Base-by-base conservation (phyloP, 2,888 invertebrate genomes). In the Leptura quadrifasciata region DNA sequence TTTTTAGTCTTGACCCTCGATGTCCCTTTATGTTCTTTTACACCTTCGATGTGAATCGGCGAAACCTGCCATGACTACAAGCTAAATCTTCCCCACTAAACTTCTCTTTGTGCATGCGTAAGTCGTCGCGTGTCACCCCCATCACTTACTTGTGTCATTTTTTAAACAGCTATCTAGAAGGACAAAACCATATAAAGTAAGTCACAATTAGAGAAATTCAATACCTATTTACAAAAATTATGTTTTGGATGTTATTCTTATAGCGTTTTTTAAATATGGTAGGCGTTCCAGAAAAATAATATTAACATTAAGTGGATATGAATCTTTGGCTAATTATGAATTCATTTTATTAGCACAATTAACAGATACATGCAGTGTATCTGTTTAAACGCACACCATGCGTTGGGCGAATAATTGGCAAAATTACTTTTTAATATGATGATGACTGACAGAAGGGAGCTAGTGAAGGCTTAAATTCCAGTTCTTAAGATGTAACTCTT, bases 151-250 rank as follows among this genome's bases (percentile, higher is more conserved):
- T 17, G 24, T 57, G 68, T 68, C 24, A 57, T 68, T 68, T 68
- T 35, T 64, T 64, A 64, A 64, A 15, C 21, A 68, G 55, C 54
- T 55, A 21, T 20, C 68, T 68, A 57, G 55, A 52, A 63, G 63
- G 35, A 57, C 57, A 57, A 54, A 55, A 27, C 21, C 55, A 68
- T 68, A 55, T 68, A 68, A 57, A 68, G 55, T 68, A 55, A 68
- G 55, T 68, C 54, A 54, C 8, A 52, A 31, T n/a, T 68, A 55
- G 68, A 20, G 63, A 64, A 31, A 39, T 31, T 20, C 63, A 64
- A 6, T 39, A 39, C 39, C 39, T 39, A 47, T 64, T 20, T 64
- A 47, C 35, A 64, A 35, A 31, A 57, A 57, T 21, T 5, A 18
- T 55, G 18, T 55, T 55, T 20, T 55, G 17, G 17, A 12, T 55